A percentile compares a stretch with the other conserved stretches of the same genome.
Conservation (phyloP, 2,888 invertebrate genomes). For the Argyresthia goedartella region DNA sequence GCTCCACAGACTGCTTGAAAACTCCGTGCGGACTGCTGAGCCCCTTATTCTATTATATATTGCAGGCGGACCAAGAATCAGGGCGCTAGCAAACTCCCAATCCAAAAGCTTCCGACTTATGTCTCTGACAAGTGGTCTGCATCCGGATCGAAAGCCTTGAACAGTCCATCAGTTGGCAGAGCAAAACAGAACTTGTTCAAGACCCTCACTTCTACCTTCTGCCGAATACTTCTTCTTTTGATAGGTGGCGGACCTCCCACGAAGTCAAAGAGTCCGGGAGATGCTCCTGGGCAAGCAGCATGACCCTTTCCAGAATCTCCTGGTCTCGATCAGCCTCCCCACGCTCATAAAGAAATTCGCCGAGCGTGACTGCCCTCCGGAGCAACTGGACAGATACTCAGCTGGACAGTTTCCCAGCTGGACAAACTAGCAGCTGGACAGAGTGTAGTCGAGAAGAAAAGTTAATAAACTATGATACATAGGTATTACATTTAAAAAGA, state of each 20-base stretch:
- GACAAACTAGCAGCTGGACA: too few relatives aligned
- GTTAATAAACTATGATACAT: too few relatives aligned
- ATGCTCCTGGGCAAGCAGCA: too few relatives aligned
- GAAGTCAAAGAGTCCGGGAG: too few relatives aligned
- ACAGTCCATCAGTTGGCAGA: conserved; percentile 1
- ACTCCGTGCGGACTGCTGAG: conserved; percentile 8
- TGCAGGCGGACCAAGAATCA: conserved; percentile 11
- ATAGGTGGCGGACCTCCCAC: neutral
- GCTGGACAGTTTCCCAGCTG: too few relatives aligned
- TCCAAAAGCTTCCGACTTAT: conserved; percentile 13
- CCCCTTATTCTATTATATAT: conserved; percentile 11
- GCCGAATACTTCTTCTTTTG: conserved; percentile 5
- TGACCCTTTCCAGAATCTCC: too few relatives aligned
- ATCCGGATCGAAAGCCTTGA: conserved; percentile 1
- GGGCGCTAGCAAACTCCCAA: conserved; percentile 14
- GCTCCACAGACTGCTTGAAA: neutral
- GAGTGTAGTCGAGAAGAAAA: too few relatives aligned
- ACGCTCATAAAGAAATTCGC: too few relatives aligned
- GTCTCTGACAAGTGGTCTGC: conserved; percentile 14
- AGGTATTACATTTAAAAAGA: too few relatives aligned
- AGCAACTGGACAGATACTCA: too few relatives aligned
- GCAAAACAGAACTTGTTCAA: conserved; percentile 5
- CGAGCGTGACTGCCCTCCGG: too few relatives aligned
- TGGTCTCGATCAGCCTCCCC: too few relatives aligned
- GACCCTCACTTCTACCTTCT: neutral